Evolutionary conservation across 2,888 invertebrate species (phyloP).

Genomic region (Orchestes rusci): DNA sequence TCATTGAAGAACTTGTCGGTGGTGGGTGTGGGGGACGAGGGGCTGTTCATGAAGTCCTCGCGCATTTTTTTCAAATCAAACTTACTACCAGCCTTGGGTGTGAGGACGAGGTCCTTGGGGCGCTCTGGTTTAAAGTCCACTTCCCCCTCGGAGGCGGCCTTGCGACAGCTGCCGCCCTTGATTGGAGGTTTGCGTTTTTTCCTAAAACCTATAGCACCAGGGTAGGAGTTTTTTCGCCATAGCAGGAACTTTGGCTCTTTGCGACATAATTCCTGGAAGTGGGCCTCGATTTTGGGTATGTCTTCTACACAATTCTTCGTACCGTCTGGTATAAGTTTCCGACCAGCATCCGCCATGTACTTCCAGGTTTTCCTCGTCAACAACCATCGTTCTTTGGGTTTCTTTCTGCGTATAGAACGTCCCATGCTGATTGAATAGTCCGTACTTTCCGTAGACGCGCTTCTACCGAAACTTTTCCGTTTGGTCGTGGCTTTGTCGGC

Average conservation of each 20-base stretch:
- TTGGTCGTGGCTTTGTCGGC: constrained; percentile 25
- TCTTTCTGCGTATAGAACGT: constrained; percentile 51
- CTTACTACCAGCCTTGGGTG: constrained; percentile 47
- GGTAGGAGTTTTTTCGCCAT: constrained; percentile 79
- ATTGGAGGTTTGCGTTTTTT: constrained; percentile 47
- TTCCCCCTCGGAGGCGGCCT: constrained; percentile 59
- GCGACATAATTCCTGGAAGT: constrained; percentile 76
- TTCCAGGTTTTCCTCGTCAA: constrained; percentile 85
- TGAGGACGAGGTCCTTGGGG: constrained; percentile 37
- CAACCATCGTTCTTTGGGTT: constrained; percentile 75
- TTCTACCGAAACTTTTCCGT: constrained; percentile 35
- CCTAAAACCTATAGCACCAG: constrained; percentile 57
- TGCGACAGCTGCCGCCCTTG: constrained; percentile 62
- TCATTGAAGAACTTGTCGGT: constrained; percentile 18
- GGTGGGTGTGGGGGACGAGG: constrained; percentile 35
- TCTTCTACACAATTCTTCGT: constrained; percentile 66
- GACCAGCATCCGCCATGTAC: constrained; percentile 87
- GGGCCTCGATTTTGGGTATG: constrained; percentile 72
- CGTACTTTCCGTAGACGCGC: constrained; percentile 45
- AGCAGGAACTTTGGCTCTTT: constrained; percentile 70
- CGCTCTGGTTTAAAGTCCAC: constrained; percentile 51
- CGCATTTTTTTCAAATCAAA: constrained; percentile 63
- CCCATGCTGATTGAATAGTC: constrained; percentile 48
- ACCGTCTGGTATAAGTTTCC: constrained; percentile 78
- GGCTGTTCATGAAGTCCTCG: constrained; percentile 57